Conservation (phyloP, 2,888 invertebrate species). For the Stenodema calcarata region DNA sequence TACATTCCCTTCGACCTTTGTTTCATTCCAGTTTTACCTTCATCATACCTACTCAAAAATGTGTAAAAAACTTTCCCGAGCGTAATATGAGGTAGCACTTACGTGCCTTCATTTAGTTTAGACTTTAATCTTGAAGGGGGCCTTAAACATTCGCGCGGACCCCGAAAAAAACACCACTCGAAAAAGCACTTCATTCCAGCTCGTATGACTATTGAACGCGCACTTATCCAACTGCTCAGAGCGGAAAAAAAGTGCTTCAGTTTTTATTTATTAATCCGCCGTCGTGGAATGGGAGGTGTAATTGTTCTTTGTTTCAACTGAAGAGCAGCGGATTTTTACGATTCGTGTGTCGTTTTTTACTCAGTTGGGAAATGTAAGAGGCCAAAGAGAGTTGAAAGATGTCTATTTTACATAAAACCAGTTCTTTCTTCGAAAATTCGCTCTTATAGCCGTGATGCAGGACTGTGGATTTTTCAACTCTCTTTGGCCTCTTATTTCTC, state of each 20-base stretch:
- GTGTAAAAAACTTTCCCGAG: neutral
- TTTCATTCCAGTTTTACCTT: slow-evolving; percentile 1
- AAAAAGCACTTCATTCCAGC: neutral
- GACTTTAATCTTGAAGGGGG: slow-evolving; percentile 42
- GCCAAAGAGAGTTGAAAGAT: no score
- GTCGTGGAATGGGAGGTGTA: neutral
- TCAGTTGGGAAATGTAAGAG: no score
- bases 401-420: no score
- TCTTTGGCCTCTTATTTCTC: no score
- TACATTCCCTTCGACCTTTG: neutral
- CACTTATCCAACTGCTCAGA: slow-evolving; percentile 19
- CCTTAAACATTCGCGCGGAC: slow-evolving; percentile 3
- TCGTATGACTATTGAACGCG: slow-evolving; percentile 11
- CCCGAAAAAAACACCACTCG: neutral
- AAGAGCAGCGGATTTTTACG: neutral
- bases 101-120: slow-evolving; percentile 44
- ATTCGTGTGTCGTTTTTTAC: no score
- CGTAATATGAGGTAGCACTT: slow-evolving; percentile 42
- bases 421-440: no score
- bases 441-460: no score
- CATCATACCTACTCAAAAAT: neutral
- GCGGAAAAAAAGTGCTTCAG: neutral
- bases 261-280: slow-evolving; percentile 32
- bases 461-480: no score
- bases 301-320: neutral